A percentile compares a stretch with the other conserved stretches of the same genome.
Conservation (phyloP, 2,888 invertebrate genomes). For the Trimorus sp. region DNA sequence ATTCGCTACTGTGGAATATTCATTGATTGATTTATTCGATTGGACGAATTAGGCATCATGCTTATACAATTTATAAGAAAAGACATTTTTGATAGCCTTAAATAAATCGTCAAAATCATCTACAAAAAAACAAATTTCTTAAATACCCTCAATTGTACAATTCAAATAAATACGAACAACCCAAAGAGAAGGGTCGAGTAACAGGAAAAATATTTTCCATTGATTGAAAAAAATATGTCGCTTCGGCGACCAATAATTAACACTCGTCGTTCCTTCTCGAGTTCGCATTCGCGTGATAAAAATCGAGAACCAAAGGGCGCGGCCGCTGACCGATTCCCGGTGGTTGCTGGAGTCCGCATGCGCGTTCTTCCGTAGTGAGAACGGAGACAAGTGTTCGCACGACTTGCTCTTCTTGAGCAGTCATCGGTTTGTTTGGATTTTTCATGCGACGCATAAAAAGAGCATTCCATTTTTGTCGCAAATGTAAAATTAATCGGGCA, state of each 20-base stretch:
- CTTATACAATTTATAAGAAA: too few relatives aligned
- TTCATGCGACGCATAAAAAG: constrained; percentile 86
- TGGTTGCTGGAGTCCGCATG: constrained; percentile 87
- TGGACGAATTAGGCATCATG: too few relatives aligned
- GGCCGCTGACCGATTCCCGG: constrained; percentile 90
- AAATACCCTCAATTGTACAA: too few relatives aligned
- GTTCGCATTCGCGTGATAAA: constrained; percentile 81
- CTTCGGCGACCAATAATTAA: constrained; percentile 7
- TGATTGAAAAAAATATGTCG: neutral
- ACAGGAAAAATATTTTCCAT: neutral
- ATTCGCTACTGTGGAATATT: too few relatives aligned
- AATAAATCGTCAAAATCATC: too few relatives aligned
- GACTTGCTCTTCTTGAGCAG: constrained; percentile 86
- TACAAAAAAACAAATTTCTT: too few relatives aligned
- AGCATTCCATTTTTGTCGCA: constrained; percentile 89
- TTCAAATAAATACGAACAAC: too few relatives aligned
- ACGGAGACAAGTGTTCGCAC: constrained; percentile 86
- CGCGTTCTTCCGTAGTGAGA: constrained; percentile 87
- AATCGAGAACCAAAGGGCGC: constrained; percentile 85
- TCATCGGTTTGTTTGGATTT: constrained; percentile 84
- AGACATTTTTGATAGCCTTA: too few relatives aligned
- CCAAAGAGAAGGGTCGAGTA: too few relatives aligned
- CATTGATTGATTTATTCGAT: too few relatives aligned
- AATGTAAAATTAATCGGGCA: constrained; percentile 85
- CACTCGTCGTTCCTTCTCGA: constrained; percentile 75